phyloP scores from a whole-genome alignment of 2,113 vertebrate genomes.

The Peromyscus californicus region DNA sequence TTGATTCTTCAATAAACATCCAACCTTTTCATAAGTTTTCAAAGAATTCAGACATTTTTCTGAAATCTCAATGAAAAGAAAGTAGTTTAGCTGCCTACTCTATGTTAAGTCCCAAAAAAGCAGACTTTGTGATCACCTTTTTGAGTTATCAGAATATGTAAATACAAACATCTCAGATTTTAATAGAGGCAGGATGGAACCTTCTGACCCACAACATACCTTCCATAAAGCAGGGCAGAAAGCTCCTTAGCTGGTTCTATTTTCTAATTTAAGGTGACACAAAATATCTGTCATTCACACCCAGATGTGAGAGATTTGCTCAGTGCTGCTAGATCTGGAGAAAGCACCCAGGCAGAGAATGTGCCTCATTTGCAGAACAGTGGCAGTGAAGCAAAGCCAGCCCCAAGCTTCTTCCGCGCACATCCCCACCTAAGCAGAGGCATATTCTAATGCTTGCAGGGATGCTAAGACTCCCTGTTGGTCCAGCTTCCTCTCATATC shows the following conservation, averaged over 20 bases:
- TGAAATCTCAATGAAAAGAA: conserved; percentile 4
- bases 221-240: background rate
- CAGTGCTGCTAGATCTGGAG: background rate
- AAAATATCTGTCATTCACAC: conserved; percentile 43
- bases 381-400: rapidly evolving
- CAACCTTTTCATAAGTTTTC: background rate
- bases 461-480: background rate
- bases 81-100: background rate
- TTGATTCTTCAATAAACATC: background rate
- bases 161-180: conserved; percentile 22
- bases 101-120: background rate
- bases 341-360: background rate
- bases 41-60: background rate
- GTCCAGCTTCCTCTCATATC: background rate
- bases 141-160: background rate
- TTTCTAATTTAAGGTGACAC: conserved; percentile 65
- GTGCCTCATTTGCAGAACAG: rapidly evolving
- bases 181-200: background rate
- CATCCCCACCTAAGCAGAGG: background rate
- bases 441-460: background rate
- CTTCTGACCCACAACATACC: background rate
- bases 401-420: background rate
- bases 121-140: background rate
- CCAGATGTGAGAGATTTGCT: conserved; percentile 52
- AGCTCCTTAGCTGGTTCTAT: background rate